These are phyloP conservation scores for Listronotus oregonensis DNA, from an alignment of 1,140 invertebrate genomes.

Conservation along the genomic window DNA sequence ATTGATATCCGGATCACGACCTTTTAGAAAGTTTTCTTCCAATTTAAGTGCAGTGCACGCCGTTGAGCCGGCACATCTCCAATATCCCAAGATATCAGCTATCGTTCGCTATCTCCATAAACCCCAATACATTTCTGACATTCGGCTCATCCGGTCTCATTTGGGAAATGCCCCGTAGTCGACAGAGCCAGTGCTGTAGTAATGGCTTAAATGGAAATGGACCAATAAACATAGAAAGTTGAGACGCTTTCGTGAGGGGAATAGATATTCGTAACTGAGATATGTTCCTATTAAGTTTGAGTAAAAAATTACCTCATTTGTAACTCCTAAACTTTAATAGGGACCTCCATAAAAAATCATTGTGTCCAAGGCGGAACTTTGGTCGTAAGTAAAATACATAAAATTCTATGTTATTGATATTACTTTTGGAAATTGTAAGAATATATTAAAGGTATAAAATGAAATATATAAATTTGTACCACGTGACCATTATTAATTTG, in stretches of 20 bases:
- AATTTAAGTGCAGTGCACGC: constrained; percentile 36
- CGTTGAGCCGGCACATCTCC: constrained; percentile 13
- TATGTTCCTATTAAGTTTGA: too few species aligned
- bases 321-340: too few species aligned
- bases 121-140: constrained; percentile 47
- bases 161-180: constrained; percentile 45
- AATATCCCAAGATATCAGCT: constrained; percentile 40
- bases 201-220: constrained; percentile 35
- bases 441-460: too few species aligned
- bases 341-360: too few species aligned
- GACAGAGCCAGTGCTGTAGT: constrained; percentile 28
- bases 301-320: too few species aligned
- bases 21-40: constrained; percentile 2
- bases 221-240: constrained; percentile 29
- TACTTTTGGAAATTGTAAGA: too few species aligned
- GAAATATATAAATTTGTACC: too few species aligned
- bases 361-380: too few species aligned
- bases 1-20: not conserved
- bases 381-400: too few species aligned
- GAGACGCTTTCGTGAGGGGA: constrained; percentile 37
- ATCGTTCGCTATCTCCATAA: constrained; percentile 47
- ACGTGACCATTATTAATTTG: too few species aligned
- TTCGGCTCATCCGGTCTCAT: constrained; percentile 45
- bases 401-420: too few species aligned
- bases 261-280: constrained; percentile 1